Evolutionary conservation across 1,140 invertebrate species (phyloP).

Genomic region (Cotesia glomerata): DNA sequence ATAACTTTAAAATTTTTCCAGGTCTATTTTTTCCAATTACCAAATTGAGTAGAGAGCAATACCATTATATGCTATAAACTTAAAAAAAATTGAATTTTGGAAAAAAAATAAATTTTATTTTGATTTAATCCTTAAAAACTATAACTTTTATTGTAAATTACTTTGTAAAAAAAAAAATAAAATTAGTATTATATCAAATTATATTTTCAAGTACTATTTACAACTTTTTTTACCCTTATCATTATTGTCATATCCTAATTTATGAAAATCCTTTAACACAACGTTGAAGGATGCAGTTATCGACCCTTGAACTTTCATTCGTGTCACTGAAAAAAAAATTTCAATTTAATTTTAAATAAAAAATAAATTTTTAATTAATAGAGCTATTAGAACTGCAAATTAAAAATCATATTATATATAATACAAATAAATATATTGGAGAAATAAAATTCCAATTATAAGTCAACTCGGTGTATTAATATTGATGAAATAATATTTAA

Average conservation of each 20-base stretch:
- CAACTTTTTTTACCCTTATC: constrained; percentile 48
- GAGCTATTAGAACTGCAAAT: too few relatives aligned
- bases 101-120: too few relatives aligned
- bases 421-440: too few relatives aligned
- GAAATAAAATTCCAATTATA: background rate
- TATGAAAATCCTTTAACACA: constrained; percentile 73
- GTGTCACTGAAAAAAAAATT: constrained; percentile 69
- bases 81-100: too few relatives aligned
- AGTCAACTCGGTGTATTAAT: background rate
- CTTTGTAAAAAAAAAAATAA: background rate
- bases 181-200: background rate
- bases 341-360: constrained; percentile 19
- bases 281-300: constrained; percentile 72
- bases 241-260: constrained; percentile 68
- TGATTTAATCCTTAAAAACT: too few relatives aligned
- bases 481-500: too few relatives aligned
- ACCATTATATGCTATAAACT: too few relatives aligned
- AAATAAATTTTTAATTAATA: background rate
- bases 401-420: too few relatives aligned
- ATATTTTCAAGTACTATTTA: constrained; percentile 10
- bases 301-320: constrained; percentile 72
- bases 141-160: background rate
- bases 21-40: too few relatives aligned
- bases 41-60: too few relatives aligned
- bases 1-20: too few relatives aligned